Evolutionary conservation across 2,888 invertebrate genomes (phyloP).

Genomic region (Pterobdella sp.): DNA sequence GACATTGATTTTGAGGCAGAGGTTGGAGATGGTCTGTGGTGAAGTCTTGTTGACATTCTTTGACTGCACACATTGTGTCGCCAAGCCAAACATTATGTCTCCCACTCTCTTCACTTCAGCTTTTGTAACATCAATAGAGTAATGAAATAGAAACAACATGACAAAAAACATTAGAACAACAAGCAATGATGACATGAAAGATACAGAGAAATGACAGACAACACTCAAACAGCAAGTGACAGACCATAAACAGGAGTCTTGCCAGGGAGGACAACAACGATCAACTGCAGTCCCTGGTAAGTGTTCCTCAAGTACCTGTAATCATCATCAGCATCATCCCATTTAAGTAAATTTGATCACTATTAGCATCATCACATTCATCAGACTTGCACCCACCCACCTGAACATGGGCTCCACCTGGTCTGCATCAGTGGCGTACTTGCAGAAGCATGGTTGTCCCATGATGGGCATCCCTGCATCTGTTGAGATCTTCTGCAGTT

Average conservation of each 20-base stretch:
- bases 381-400: background rate
- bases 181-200: background rate
- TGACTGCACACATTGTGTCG: conserved; percentile 98
- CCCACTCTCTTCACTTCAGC: conserved; percentile 98
- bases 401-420: conserved; percentile 55
- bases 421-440: conserved; percentile 98
- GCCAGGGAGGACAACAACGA: conserved; percentile 93
- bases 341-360: conserved; percentile 59
- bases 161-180: background rate
- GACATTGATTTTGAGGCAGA: conserved; percentile 98
- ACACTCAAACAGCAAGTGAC: conserved; percentile 33
- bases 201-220: background rate
- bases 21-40: conserved; percentile 95
- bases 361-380: conserved; percentile 81
- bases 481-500: conserved; percentile 95
- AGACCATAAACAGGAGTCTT: conserved; percentile 97
- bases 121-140: conserved; percentile 49
- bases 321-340: conserved; percentile 52
- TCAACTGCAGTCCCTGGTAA: conserved; percentile 87
- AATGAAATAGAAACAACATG: no score
- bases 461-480: conserved; percentile 99
- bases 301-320: conserved; percentile 79
- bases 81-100: conserved; percentile 97
- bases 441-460: conserved; percentile 87
- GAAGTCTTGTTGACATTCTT: conserved; percentile 99